A percentile compares a stretch with the other conserved stretches of the same genome.
phyloP scores from a whole-genome alignment of 2,797 vertebrate genomes.

The Sylvilagus floridanus region DNA sequence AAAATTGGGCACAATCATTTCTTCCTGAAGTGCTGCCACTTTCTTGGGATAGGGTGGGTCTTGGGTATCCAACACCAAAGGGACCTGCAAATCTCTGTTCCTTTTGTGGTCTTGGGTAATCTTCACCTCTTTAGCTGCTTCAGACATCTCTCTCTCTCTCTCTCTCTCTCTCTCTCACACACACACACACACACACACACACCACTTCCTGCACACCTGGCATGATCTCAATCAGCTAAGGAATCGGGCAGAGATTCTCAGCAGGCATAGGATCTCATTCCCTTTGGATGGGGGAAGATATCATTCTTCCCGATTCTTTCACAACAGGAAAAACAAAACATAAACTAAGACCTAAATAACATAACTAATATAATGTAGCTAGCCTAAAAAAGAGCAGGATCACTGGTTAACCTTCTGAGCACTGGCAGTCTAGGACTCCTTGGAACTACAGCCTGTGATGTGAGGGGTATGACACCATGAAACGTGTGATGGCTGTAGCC shows the following conservation, averaged over 20 bases:
- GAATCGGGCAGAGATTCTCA: neutral
- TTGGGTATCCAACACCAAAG: conserved; percentile 33
- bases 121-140: neutral
- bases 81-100: conserved; percentile 4
- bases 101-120: conserved; percentile 31
- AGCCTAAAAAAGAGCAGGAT: neutral
- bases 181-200: neutral
- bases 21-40: neutral
- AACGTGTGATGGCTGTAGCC: neutral
- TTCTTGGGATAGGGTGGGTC: neutral
- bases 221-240: neutral
- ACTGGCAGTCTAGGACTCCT: neutral
- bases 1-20: neutral
- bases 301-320: conserved; percentile 18
- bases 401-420: neutral
- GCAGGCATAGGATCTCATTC: neutral
- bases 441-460: conserved; percentile 7
- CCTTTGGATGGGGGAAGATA: neutral
- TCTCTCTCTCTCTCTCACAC: neutral
- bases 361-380: neutral
- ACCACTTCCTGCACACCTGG: neutral
- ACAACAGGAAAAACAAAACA: neutral
- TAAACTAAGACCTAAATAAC: neutral
- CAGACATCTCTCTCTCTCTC: neutral
- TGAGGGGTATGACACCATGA: neutral